Evolutionary conservation across 1,140 invertebrate species (phyloP), one percentile per base, ranked within the genome.

Genomic region (Drosophila subobscura): DNA sequence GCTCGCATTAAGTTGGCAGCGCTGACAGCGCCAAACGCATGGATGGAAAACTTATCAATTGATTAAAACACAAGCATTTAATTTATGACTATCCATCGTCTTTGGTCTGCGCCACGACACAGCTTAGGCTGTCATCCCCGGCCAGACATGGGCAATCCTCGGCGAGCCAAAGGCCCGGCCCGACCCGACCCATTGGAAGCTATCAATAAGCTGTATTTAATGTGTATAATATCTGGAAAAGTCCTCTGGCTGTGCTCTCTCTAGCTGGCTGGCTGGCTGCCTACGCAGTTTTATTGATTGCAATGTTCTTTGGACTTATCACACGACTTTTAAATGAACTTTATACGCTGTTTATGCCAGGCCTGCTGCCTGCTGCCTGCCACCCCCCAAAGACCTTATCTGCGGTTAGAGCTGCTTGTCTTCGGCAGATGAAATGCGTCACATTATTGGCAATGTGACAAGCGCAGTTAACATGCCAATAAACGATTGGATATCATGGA

Each of bases 291-390:
- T 60, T 53, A 74, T 60, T 79, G 71, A 71, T 79, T 74, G 64
- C 65, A 41, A 33, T 75, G 71, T 72, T 75, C 71, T 79, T 71
- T 71, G 64, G 46, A 79, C 65, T 64, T 66, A 47, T 73, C 71
- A 63, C 51, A 56, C 71, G 51, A 64, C 49, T 53, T 49, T 14
- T 40, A 29, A 29, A 12, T 5, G 25, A 40, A 41, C 44, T 54
- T 29, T 63, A 37, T 37, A 4, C 33, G 33, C 2, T 37, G 10
- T 27, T 12, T 37, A 37, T 37, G 33, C 33, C 12, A 33, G 29
- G 29, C 29, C 29, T 8, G 16, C 16, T 20, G 16, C 16, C 20
- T 20, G 40, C 29, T 25, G 7, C 29, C 33, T 55, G 23, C 20
- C 25, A 27, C n/a, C 37, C 51, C 55, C 46, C 29, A 3, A 22